A percentile compares a stretch with the other conserved stretches of the same genome.
phyloP scores from a whole-genome alignment of 2,113 vertebrate genomes.

The Chiloscyllium plagiosum region DNA sequence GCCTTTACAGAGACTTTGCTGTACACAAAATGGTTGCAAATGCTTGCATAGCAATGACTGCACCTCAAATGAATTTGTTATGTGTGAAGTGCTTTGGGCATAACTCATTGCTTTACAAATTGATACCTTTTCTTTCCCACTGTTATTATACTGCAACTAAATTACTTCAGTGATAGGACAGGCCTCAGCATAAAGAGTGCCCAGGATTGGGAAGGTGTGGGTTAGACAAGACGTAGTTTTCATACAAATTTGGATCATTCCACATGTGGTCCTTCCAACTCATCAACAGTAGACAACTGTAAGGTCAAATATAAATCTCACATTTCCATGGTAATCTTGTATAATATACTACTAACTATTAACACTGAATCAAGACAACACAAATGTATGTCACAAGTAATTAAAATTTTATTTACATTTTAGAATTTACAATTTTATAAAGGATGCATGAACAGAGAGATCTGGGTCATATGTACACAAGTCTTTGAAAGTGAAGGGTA shows the following conservation, averaged over 20 bases:
- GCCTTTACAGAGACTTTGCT: neutral
- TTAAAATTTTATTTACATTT: conserved; percentile 6
- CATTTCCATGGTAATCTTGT: neutral
- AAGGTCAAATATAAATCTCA: neutral
- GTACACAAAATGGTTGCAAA: neutral
- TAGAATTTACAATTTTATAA: neutral
- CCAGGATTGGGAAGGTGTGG: neutral
- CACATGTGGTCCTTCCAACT: neutral
- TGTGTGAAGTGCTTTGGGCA: neutral
- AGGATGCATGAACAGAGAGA: neutral
- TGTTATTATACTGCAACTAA: neutral
- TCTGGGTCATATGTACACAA: neutral
- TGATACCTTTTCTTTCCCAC: neutral
- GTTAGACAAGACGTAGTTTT: neutral
- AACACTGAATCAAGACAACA: neutral
- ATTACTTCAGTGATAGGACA: neutral
- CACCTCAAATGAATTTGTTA: neutral
- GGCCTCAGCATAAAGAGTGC: neutral
- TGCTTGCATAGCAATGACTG: neutral
- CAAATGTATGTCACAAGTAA: neutral
- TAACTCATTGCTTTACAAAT: neutral
- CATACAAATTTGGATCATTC: neutral
- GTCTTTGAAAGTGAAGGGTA: neutral
- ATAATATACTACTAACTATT: neutral
- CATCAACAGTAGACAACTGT: neutral